Conservation (phyloP, 2,797 vertebrate species). For the Phylloscopus collybita region DNA sequence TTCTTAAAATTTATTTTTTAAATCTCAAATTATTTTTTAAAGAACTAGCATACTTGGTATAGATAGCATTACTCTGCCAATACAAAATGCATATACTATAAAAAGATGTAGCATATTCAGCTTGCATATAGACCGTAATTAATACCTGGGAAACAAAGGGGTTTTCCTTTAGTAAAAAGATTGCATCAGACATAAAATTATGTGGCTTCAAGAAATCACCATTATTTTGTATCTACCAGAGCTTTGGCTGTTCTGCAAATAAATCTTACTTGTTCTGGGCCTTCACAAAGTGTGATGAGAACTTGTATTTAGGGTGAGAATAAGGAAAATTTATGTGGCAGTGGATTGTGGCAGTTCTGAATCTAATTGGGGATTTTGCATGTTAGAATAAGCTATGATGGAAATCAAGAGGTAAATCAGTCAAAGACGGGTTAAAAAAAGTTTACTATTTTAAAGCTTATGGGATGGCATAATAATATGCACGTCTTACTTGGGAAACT, state of each 20-base stretch:
- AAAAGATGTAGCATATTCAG: neutral
- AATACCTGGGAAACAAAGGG: neutral
- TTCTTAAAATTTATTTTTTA: neutral
- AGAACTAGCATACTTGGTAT: neutral
- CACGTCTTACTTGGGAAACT: neutral
- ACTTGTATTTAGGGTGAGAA: neutral
- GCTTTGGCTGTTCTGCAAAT: neutral
- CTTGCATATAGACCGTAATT: neutral
- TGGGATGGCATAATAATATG: neutral
- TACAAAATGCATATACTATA: neutral
- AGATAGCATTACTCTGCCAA: neutral
- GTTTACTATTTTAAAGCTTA: neutral
- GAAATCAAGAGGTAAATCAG: neutral
- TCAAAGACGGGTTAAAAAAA: neutral
- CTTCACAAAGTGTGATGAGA: neutral
- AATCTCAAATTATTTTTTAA: neutral
- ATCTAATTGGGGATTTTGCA: neutral
- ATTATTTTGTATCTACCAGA: neutral
- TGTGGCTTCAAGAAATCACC: neutral
- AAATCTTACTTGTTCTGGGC: neutral
- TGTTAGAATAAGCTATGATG: neutral
- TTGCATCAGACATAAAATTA: neutral
- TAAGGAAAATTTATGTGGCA: neutral
- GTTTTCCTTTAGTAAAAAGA: neutral
- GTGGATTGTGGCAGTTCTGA: neutral